Evolutionary conservation across 2,888 invertebrate species (phyloP).

Genomic region (Synanthedon formicaeformis): DNA sequence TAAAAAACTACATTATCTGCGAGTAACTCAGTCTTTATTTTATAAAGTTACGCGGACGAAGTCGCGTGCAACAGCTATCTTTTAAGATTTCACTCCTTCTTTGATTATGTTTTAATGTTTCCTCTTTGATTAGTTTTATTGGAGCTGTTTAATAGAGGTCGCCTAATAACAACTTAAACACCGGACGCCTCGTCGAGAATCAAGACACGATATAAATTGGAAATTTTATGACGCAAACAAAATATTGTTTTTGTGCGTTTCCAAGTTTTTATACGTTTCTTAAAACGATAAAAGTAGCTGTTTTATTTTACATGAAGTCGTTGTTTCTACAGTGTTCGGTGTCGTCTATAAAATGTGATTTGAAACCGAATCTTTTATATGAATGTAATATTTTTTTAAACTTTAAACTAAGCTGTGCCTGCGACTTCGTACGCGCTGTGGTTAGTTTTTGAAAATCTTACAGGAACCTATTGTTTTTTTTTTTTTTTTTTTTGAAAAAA

Average conservation of each 20-base stretch:
- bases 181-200: constrained; percentile 8
- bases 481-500: too few species aligned
- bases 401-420: too few species aligned
- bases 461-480: too few species aligned
- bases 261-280: constrained; percentile 39
- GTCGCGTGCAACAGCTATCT: too few species aligned
- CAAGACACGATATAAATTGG: constrained; percentile 30
- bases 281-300: constrained; percentile 38
- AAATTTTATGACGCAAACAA: constrained; percentile 29
- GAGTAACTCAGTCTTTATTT: too few species aligned
- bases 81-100: too few species aligned
- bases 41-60: too few species aligned
- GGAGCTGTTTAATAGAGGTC: constrained; percentile 2
- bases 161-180: constrained; percentile 6
- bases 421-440: too few species aligned
- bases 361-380: neutral
- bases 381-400: too few species aligned
- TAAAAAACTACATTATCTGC: too few species aligned
- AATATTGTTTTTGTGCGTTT: constrained; percentile 36
- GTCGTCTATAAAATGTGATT: constrained; percentile 33
- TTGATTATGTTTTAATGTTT: too few species aligned
- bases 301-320: constrained; percentile 48
- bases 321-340: constrained; percentile 34
- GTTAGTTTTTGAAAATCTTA: too few species aligned
- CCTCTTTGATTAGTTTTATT: neutral